A percentile compares a stretch with the other conserved stretches of the same genome.
These are phyloP conservation scores for Oreonectes daqikongensis DNA, from an alignment of 2,797 vertebrate species.

Conservation along the genomic window DNA sequence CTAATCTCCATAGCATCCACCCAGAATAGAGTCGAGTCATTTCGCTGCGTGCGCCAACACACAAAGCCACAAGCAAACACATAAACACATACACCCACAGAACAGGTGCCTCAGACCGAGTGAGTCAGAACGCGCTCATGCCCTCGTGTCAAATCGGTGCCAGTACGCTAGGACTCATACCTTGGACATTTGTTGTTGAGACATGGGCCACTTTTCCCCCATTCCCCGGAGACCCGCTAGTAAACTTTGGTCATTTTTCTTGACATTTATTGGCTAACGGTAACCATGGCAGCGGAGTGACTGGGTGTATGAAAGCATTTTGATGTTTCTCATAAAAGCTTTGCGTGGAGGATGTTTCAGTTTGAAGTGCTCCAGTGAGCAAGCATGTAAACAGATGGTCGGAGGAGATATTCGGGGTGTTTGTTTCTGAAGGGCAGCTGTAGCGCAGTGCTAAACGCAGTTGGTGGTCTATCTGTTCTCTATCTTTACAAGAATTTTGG, in stretches of 20 bases:
- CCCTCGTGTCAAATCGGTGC: conserved; percentile 54
- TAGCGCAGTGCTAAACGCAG: conserved; percentile 50
- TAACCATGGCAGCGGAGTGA: conserved; percentile 57
- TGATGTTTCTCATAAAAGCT: conserved; percentile 61
- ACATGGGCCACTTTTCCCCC: conserved; percentile 56
- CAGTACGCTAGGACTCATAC: conserved; percentile 60
- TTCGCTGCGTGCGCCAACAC: conserved; percentile 47
- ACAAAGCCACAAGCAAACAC: conserved; percentile 42
- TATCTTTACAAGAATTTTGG: conserved; percentile 55
- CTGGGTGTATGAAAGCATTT: conserved; percentile 60
- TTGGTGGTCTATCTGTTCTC: conserved; percentile 62
- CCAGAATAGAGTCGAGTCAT: conserved; percentile 53
- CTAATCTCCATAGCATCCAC: conserved; percentile 50
- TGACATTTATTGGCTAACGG: conserved; percentile 59
- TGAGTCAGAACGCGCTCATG: conserved; percentile 57
- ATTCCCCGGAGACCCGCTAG: conserved; percentile 51
- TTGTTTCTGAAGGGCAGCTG: conserved; percentile 62
- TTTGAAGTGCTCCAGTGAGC: conserved; percentile 56
- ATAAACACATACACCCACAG: conserved; percentile 51
- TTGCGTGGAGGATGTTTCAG: conserved; percentile 53
- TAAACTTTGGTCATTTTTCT: conserved; percentile 57
- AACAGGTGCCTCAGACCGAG: conserved; percentile 57
- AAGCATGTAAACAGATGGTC: conserved; percentile 61
- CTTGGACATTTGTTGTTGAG: conserved; percentile 61
- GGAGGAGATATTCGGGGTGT: conserved; percentile 55